A percentile compares a stretch with the other conserved stretches of the same genome.
phyloP scores from a whole-genome alignment of 2,113 vertebrate species.

The Hydrochoerus hydrochaeris region DNA sequence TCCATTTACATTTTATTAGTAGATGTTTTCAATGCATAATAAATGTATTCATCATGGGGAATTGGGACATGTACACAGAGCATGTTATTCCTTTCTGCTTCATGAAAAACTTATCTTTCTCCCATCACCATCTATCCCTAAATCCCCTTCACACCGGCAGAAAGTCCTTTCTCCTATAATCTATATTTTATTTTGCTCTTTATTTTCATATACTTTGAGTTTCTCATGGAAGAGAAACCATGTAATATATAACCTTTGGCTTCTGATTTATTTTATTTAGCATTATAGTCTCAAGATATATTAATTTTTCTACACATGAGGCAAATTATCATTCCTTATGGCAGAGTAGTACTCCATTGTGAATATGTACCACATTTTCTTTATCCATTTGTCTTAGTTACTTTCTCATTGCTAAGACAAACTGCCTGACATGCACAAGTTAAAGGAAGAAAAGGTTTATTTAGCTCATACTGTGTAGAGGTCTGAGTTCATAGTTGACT shows the following conservation, averaged over 20 bases:
- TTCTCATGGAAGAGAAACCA: not conserved
- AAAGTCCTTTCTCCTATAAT: not conserved
- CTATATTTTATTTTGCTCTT: not conserved
- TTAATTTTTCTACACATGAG: not conserved
- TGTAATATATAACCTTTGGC: not conserved
- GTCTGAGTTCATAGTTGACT: not conserved
- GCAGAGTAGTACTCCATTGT: not conserved
- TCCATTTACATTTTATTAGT: not conserved
- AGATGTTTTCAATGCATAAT: not conserved
- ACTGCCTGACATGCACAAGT: not conserved
- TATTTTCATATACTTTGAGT: not conserved
- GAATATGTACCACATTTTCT: not conserved
- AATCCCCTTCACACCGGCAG: not conserved
- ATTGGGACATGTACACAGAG: not conserved
- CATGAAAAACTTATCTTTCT: not conserved
- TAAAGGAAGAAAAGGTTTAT: not conserved
- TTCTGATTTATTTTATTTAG: not conserved
- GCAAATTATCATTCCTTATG: not conserved
- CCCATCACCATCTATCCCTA: not conserved
- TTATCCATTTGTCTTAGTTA: not conserved
- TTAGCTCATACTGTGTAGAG: not conserved
- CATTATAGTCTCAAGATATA: not conserved
- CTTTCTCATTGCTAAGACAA: not conserved
- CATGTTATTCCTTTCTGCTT: not conserved
- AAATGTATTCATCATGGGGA: not conserved